Base-by-base conservation (phyloP, 2,888 invertebrate genomes). In the Eustalomyia histrio region DNA sequence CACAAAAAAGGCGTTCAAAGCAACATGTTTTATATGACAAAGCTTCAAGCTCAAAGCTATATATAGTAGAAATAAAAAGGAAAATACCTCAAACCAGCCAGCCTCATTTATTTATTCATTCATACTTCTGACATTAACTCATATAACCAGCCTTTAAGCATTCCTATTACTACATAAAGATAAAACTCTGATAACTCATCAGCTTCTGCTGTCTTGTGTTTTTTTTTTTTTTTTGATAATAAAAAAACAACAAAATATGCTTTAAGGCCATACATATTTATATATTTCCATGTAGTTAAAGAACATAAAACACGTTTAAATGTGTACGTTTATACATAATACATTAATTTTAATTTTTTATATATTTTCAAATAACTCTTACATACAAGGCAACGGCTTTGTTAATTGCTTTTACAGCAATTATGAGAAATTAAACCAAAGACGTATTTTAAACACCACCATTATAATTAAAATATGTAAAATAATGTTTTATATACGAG, bases 401-500 rank as follows among this genome's bases (percentile, higher is more conserved):
- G 73, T 61, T 81, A 81, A 81, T 74, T 72, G 55, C 72, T 72
- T 74, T 78, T 78, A 74, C 68, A 65, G 73, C 68, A 78, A 80
- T 80, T 80, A 80, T 24, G 50, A 64, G n/a, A 61, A 50, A 57
- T 50, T 47, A 57, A 50, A 65, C 43, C 12, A 29, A 50, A 72
- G 24, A 21, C 17, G 17, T n/a, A 9, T 50, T 29, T 60, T 14
- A 71, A 65, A 69, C 69, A 74, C 64, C 73, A 78, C 69, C 80
- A 81, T 78, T 61, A 65, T 74, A 78, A 74, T 74, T 74, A 81
- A 81, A 78, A 81, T 74, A 81, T 78, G 69, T 75, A 74, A 75
- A 79, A 71, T 33, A 53, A 58, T 78, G 43, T 69, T 76, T 35
- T 68, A 63, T 52, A 68, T 75, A 64, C 63, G 39, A n/a, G 17